Conservation (phyloP, 2,113 vertebrate genomes). For the Leucoraja erinaceus region DNA sequence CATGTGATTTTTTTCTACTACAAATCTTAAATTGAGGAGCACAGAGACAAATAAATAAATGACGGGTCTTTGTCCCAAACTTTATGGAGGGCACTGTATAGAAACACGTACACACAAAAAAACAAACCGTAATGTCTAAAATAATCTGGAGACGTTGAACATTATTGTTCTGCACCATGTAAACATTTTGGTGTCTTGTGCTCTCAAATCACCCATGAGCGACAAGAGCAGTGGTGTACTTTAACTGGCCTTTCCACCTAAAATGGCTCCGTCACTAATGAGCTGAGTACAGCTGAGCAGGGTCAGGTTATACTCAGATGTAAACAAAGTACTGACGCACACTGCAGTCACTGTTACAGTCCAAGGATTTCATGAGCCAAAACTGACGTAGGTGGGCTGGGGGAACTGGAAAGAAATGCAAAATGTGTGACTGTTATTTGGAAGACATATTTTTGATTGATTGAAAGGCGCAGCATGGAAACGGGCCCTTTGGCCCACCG, state of each 20-base stretch:
- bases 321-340: background rate
- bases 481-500: no score
- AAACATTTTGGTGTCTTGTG: background rate
- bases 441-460: no score
- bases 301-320: no score
- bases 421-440: background rate
- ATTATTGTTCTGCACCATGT: background rate
- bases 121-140: background rate
- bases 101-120: no score
- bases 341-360: background rate
- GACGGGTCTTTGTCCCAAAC: no score
- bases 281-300: background rate
- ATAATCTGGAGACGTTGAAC: background rate
- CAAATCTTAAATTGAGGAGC: no score
- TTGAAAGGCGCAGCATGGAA: no score
- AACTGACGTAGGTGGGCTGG: no score
- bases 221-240: background rate
- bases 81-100: no score
- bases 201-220: background rate
- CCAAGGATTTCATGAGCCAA: background rate
- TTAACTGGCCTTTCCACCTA: background rate
- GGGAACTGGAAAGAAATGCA: background rate
- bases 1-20: no score
- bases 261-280: background rate
- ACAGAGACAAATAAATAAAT: no score